Evolutionary conservation across 2,797 vertebrate species (phyloP).

Genomic region (Leptatherina wallacei): DNA sequence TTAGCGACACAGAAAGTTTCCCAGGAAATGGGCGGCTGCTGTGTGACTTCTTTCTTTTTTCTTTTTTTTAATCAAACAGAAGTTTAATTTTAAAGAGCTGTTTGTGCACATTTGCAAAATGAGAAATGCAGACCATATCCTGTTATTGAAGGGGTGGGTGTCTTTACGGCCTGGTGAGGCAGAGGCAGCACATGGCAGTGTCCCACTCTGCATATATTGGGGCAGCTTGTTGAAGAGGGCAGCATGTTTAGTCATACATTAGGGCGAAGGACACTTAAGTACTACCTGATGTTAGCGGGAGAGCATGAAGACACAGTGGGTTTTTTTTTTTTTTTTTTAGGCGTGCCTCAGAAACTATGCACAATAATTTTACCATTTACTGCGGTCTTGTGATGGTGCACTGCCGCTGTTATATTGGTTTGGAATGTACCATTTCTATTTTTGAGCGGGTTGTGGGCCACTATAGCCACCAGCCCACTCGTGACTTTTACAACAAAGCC

Average conservation of each 20-base stretch:
- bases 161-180: slow-evolving; percentile 76
- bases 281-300: slow-evolving; percentile 86
- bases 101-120: slow-evolving; percentile 80
- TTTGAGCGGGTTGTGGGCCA: slow-evolving; percentile 79
- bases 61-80: slow-evolving; percentile 74
- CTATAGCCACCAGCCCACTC: slow-evolving; percentile 76
- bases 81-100: slow-evolving; percentile 80
- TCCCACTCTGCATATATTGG: slow-evolving; percentile 52
- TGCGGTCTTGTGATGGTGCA: slow-evolving; percentile 85
- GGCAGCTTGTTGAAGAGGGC: slow-evolving; percentile 64
- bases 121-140: slow-evolving; percentile 84
- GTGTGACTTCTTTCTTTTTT: slow-evolving; percentile 55
- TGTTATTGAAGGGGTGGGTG: slow-evolving; percentile 82
- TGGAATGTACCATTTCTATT: slow-evolving; percentile 88
- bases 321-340: slow-evolving; percentile 67
- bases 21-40: slow-evolving; percentile 73
- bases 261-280: slow-evolving; percentile 82
- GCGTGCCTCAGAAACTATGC: slow-evolving; percentile 84
- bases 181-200: slow-evolving; percentile 48
- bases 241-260: slow-evolving; percentile 83
- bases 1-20: slow-evolving; percentile 61
- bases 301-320: slow-evolving; percentile 80
- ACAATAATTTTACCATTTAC: slow-evolving; percentile 87
- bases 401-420: slow-evolving; percentile 86
- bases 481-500: slow-evolving; percentile 74